Base-by-base conservation (phyloP, 2,113 vertebrate genomes). In the Pristiophorus japonicus region DNA sequence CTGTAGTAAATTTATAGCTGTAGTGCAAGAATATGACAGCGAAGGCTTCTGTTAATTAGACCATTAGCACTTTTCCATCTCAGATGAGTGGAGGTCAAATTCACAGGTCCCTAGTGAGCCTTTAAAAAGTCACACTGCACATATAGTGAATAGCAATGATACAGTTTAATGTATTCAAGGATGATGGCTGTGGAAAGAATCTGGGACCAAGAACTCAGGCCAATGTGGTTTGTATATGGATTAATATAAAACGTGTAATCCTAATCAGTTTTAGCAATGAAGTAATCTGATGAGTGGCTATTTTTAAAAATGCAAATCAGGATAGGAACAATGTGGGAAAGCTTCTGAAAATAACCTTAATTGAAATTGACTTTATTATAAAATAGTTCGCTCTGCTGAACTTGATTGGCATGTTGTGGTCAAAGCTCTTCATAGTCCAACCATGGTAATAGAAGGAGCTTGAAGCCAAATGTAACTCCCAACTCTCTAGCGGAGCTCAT, bases 11-110 rank as follows among this genome's bases (percentile, higher is more conserved):
- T 94, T 94, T 94, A 94, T 94, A 66, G 34, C 90, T 38, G n/a
- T 27, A 45, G 91, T 65, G 63, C 91, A 94, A 55, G 18, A n/a
- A 11, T 94, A 6, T 0, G n/a, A 66, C 91, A 94, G 62, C n/a
- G 22, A 66, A 42, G 91, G 63, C 91, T 94, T 24, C 20, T 94
- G 63, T 65, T 66, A 65, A 94, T 67, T 94, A 66, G 63, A 90
- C 87, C n/a, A 65, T 94, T 94, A 94, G 91, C 91, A 66, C 62
- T 67, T 94, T 94, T 94, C 91, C 62, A 67, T 94, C 91, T 94
- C 63, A 42, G 91, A 66, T 94, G 91, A 65, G 63, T 66, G 63
- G 91, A 94, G 91, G 91, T 94, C 62, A 94, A 66, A 66, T 94
- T 66, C 62, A 45, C 91, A 66, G n/a, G 34, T 67, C 59, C 62